phyloP scores from a whole-genome alignment of 2,797 vertebrate species.

The Nyctibius grandis region DNA sequence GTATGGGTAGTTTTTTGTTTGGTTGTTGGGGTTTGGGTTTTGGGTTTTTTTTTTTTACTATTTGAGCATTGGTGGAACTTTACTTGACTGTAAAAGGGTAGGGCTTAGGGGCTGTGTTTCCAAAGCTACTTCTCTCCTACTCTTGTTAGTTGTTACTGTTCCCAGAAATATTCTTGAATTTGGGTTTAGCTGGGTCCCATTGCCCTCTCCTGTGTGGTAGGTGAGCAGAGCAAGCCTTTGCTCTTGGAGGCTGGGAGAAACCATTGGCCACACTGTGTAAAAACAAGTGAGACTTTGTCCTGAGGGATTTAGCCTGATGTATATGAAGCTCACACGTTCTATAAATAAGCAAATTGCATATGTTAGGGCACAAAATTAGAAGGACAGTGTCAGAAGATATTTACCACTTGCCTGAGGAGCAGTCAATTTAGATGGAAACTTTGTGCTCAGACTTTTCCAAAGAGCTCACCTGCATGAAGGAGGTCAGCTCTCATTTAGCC shows the following conservation, averaged over 20 bases:
- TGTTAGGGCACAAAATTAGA: background rate
- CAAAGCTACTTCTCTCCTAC: background rate
- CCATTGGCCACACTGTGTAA: rapidly evolving
- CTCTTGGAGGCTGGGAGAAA: background rate
- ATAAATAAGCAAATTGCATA: constrained; percentile 23
- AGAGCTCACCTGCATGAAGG: background rate
- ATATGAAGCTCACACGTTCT: background rate
- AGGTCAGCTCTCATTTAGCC: background rate
- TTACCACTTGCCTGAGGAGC: background rate
- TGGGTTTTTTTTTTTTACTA: background rate
- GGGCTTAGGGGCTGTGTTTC: background rate
- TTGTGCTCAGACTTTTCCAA: background rate
- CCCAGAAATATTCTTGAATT: background rate
- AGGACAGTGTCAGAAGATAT: background rate
- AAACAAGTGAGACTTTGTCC: rapidly evolving
- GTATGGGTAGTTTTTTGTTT: background rate
- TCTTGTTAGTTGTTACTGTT: background rate
- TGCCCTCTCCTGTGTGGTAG: background rate
- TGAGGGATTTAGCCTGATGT: background rate
- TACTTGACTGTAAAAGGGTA: background rate
- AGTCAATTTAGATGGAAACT: background rate
- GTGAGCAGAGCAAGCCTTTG: background rate
- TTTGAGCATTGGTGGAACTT: background rate
- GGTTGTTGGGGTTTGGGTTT: rapidly evolving
- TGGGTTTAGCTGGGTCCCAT: background rate